Evolutionary conservation across 2,113 vertebrate species (phyloP).

Genomic region (Bagarius yarrelli): DNA sequence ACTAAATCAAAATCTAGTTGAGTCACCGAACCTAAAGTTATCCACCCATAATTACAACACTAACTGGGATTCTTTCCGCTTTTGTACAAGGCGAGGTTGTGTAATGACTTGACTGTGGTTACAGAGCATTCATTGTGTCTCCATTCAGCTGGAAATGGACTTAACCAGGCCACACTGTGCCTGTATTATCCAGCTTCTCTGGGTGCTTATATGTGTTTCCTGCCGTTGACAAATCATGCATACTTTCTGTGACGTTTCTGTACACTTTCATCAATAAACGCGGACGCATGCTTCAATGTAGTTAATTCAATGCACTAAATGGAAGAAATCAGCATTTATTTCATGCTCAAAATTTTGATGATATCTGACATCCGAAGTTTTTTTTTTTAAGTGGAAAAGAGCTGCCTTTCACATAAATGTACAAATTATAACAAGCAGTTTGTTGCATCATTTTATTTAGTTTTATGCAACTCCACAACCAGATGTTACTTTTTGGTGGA

Average conservation of each 20-base stretch:
- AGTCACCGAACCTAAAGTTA: neutral
- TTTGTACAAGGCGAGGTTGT: neutral
- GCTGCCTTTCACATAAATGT: too few relatives aligned
- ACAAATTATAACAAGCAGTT: neutral
- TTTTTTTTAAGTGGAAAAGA: neutral
- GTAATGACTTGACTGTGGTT: neutral
- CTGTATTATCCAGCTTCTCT: neutral
- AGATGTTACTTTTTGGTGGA: too few relatives aligned
- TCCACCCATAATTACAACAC: neutral
- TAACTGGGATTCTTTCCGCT: slow-evolving; percentile 13
- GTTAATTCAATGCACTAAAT: neutral
- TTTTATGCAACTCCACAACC: neutral
- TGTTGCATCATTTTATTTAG: neutral
- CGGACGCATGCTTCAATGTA: neutral
- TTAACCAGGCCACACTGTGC: neutral
- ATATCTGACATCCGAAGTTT: neutral
- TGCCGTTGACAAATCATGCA: neutral
- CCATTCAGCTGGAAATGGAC: neutral
- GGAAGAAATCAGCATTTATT: neutral
- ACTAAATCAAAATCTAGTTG: neutral
- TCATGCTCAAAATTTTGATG: neutral
- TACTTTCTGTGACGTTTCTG: neutral
- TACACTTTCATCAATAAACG: neutral
- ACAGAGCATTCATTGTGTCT: slow-evolving; percentile 27
- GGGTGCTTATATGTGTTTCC: neutral